Evolutionary conservation across 1,140 invertebrate genomes (phyloP), one percentile per base, ranked within the genome.

Genomic region (Pseudomyrmex gracilis): DNA sequence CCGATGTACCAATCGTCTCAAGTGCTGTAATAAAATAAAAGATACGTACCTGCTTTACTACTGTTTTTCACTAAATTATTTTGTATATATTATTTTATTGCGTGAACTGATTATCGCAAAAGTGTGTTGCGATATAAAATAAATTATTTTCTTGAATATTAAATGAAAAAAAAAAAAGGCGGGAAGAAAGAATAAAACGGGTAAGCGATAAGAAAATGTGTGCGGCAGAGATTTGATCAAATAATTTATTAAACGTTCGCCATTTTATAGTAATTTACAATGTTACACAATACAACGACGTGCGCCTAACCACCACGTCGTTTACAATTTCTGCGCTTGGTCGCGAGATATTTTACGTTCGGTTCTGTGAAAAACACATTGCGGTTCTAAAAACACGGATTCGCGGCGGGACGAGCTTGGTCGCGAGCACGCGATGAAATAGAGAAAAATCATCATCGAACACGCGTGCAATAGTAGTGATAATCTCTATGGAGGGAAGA

Each of bases 161-260:
- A n/a, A n/a, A n/a, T n/a, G n/a, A n/a, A n/a, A n/a, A n/a, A n/a
- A n/a, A n/a, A n/a, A 12, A 4, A 20, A 20, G 4, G 20, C n/a
- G 7, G 12, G 34, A 2, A 12, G 10, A 34, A 55, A 15, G 55
- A 20, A 55, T 17, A 34, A 2, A 2, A 53, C 0, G 4, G 34
- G 34, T 7, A 34, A 34, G 9, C 8, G 15, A 43, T 67, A 66
- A 67, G 12, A 15, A 77, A 9, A 67, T n/a, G 45, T 8, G 4
- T 17, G 53, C 34, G 34, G 34, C 34, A 7, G 34, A 34, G 80
- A 13, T 73, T 87, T 90, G 86, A 91, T 92, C 87, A 90, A 92
- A 91, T 87, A 89, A 91, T 92, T 92, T 92, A 92, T 92, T 91
- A 89, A 91, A 92, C 84, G 71, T 86, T 86, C 82, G 82, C 67